Base-by-base conservation (phyloP, 2,888 invertebrate genomes). In the Maniola hyperantus region DNA sequence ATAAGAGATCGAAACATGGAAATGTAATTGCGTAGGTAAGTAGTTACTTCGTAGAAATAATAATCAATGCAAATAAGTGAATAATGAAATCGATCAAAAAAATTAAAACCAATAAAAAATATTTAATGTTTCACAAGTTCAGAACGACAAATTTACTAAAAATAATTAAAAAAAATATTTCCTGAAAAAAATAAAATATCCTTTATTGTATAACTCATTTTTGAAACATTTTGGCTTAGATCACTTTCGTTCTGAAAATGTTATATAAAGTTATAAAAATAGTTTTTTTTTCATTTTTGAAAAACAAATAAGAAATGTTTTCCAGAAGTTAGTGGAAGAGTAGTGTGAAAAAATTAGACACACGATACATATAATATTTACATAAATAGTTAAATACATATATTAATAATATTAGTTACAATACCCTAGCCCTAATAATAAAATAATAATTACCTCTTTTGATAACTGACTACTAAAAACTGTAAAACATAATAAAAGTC, bases 401-500 rank as follows among this genome's bases (percentile, higher is more conserved):
- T 34, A 54, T 60, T 44, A 36, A 54, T 67, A 64, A 60, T 54
- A 64, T 69, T 69, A 69, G 67, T 64, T 48, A 69, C 69, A 61
- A 51, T 0, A 64, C 64, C 69, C 59, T 44, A 10, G 11, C 64
- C 69, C 48, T 44, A 36, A 53, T 44, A 36, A 53, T 53, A 36
- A 64, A 64, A 64, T 58, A 69, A 62, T 67, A 69, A 64, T 69
- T 69, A 69, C 69, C 69, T 69, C 51, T 64, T 69, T 69, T 51
- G 67, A 64, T 64, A 67, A 61, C 61, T 67, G 64, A 69, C 60
- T 69, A 62, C 62, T 62, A 53, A 62, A 44, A 67, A 69, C 69
- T 69, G 69, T 58, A 61, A 69, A 69, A 64, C 67, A 69, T 69
- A 69, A 69, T 69, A 69, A 69, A 69, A 67, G 69, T 61, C 69